These are phyloP conservation scores for Ifrita kowaldi DNA, from an alignment of 2,113 vertebrate species.

Conservation along the genomic window DNA sequence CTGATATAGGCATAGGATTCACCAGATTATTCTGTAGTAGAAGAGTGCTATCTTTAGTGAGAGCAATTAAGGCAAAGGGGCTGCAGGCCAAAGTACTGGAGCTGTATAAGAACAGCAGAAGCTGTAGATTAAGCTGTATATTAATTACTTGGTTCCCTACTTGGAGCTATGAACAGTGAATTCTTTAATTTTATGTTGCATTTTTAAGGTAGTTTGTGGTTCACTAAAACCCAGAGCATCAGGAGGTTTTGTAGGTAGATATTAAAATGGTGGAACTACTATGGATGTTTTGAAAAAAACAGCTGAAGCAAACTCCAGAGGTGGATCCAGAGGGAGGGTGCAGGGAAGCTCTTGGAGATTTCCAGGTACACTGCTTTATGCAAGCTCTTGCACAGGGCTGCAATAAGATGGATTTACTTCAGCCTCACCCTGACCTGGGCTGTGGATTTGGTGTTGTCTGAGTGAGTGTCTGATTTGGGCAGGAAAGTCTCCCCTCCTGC, in stretches of 20 bases:
- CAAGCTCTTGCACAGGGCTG: neutral
- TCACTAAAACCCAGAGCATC: neutral
- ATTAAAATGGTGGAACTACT: neutral
- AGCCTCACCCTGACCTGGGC: rapidly evolving
- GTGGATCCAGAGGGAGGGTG: neutral
- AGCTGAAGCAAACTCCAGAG: neutral
- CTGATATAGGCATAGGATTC: conserved; percentile 2
- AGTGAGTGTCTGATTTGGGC: neutral
- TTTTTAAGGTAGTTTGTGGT: conserved; percentile 35
- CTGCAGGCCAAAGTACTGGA: conserved; percentile 62
- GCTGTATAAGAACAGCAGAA: neutral
- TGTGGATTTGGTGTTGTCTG: neutral
- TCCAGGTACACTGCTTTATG: neutral
- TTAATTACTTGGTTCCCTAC: conserved; percentile 42
- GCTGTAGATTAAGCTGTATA: conserved; percentile 55
- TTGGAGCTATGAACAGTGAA: conserved; percentile 33
- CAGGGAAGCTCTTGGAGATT: neutral
- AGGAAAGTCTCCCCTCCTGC: neutral
- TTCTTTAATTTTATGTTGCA: conserved; percentile 18
- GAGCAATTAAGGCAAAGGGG: conserved; percentile 65
- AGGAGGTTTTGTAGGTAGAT: neutral
- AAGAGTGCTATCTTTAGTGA: conserved; percentile 57
- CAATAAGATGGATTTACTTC: neutral
- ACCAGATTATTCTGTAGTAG: conserved; percentile 52
- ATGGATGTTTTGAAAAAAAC: neutral